Evolutionary conservation across 64 coral and sea anemone genomes (phyloP), one percentile per base, ranked within the genome.

Genomic region (Pocillopora damicornis): DNA sequence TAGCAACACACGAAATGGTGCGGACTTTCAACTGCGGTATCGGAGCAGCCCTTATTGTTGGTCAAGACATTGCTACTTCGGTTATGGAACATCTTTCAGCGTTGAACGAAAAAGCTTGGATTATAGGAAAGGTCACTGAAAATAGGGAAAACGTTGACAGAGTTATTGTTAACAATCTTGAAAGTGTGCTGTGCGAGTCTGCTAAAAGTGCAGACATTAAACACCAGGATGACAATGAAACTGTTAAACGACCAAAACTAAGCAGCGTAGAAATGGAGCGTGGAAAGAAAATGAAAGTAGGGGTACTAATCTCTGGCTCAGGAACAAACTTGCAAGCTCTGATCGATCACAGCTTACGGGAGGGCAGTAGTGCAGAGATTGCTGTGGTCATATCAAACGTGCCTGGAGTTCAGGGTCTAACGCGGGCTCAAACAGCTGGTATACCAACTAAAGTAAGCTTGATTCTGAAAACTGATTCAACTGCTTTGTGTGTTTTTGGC

Each of bases 241-340:
- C 77, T 18, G 73, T 16, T 22, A 92, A 92, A 76, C 73, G 80
- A 42, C 73, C 86, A 37, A 92, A 92, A 80, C 61, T 92, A 15
- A 87, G 90, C 76, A 92, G 73, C 73, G 90, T 75, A 25, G 61
- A 35, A 37, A 76, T 16, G 13, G 38, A 75, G 18, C 6, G 75
- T 59, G 22, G 13, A 13, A 56, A 76, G 36, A 64, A 64, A 18
- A 96, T 89, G 90, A 88, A 91, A 75, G 82, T 98, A 30, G 95
- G 95, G 13, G 95, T 98, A 37, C 73, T 98, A 20, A 98, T 98
- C 45, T 98, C 95, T 8, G 95, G 95, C 0, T 98, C 95, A 18
- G 95, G 95, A 20, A 98, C 95, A 81, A 98, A 98, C 77, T 84
- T 98, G 13, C 95, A 94, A 77, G 95, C 95, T 5, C 74, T 98